Evolutionary conservation across 2,797 vertebrate genomes (phyloP), one percentile per base, ranked within the genome.

Genomic region (Brachyrhaphis roseni): DNA sequence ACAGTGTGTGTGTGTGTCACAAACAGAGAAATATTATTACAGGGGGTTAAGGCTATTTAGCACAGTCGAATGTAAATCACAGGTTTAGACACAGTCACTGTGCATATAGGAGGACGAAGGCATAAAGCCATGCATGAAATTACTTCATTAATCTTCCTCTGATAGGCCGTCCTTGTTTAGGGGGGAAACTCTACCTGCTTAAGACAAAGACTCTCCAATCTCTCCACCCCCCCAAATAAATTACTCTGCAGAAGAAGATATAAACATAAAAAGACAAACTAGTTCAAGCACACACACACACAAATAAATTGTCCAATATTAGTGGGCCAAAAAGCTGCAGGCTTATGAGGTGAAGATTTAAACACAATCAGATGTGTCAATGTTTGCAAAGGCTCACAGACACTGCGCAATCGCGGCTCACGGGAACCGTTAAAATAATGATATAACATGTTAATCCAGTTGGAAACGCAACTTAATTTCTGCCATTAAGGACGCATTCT

Each of bases 91-190:
- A 94, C 92, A 94, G 91, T 93, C 90, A 88, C 86, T 92, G 88
- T 93, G 92, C 86, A 82, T 92, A 88, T 83, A 90, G 91, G 81
- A 84, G 90, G 90, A 93, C 88, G 80, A 93, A 94, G 90, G 92
- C 92, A 95, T 92, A 93, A 93, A 95, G 92, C 93, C 95, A 96
- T 96, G 95, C 96, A 96, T 96, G 96, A 96, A 96, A 96, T 96
- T 93, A 96, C 94, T 96, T 96, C 96, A 96, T 96, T 96, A 96
- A 96, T 96, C 95, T 96, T 95, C 93, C 84, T 93, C 95, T 95
- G 93, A 94, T 95, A 94, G 92, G 90, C 91, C 76, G 90, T 90
- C 91, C 93, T 95, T 95, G 94, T 95, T 96, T 95, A 87, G 94
- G 90, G 57, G 88, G 87, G 91, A 86, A 87, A 90, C 91, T 93